A percentile compares a stretch with the other conserved stretches of the same genome.
phyloP scores from a whole-genome alignment of 2,797 vertebrate genomes.

The Tangara arthus region DNA sequence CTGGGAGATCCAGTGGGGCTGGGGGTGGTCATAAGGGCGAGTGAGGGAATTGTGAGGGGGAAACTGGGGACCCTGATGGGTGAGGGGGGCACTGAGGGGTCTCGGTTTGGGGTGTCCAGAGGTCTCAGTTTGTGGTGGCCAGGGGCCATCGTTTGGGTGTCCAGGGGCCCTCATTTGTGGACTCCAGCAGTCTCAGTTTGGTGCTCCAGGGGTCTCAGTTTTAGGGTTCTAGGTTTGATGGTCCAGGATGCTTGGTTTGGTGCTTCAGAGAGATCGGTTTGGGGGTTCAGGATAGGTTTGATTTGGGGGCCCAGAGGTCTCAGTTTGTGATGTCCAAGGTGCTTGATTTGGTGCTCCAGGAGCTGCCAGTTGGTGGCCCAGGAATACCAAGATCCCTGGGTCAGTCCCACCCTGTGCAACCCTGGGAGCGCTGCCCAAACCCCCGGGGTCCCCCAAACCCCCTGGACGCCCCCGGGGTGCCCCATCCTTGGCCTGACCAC shows the following conservation, averaged over 20 bases:
- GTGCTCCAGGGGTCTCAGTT: no score
- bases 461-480: no score
- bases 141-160: no score
- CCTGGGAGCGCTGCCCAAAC: no score
- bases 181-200: no score
- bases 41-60: no score
- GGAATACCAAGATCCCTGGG: no score
- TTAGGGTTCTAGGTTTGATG: not conserved
- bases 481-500: fast-evolving
- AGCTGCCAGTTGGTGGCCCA: not conserved
- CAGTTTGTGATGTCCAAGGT: not conserved
- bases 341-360: not conserved
- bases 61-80: not conserved
- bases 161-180: no score
- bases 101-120: no score
- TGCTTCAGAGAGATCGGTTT: no score
- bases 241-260: not conserved
- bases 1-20: not conserved
- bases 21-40: not conserved
- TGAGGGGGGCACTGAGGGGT: not conserved
- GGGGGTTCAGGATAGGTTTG: not conserved
- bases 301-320: no score
- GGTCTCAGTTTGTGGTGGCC: not conserved
- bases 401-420: not conserved
- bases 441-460: no score